phyloP scores from a whole-genome alignment of 1,140 invertebrate genomes.

The Drosophila pseudoobscura region DNA sequence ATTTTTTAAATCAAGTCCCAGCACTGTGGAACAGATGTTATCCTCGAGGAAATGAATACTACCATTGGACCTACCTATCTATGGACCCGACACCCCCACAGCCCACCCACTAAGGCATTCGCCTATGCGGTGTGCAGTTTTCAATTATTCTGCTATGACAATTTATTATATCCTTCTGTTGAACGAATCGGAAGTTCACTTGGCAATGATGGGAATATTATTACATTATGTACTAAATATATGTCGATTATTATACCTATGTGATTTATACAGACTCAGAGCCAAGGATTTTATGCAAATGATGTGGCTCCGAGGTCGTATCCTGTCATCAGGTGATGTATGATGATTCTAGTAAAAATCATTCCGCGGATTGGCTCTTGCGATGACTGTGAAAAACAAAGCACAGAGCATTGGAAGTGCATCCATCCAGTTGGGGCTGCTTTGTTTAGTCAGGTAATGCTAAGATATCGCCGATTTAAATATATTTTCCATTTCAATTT shows the following conservation, averaged over 20 bases:
- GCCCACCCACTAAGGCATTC: not conserved
- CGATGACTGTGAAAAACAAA: too few species aligned
- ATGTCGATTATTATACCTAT: not conserved
- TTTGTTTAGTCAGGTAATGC: too few species aligned
- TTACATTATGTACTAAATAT: not conserved
- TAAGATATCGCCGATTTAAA: too few species aligned
- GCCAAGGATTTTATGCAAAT: not conserved
- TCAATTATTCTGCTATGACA: constrained; percentile 68
- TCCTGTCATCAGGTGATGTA: too few species aligned
- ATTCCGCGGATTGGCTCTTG: too few species aligned
- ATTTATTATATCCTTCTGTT: constrained; percentile 42
- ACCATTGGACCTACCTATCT: constrained; percentile 20
- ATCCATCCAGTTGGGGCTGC: too few species aligned
- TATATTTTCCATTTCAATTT: too few species aligned
- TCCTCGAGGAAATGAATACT: constrained; percentile 67
- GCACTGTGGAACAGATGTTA: constrained; percentile 72
- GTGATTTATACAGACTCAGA: not conserved
- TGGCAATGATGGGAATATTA: constrained; percentile 28
- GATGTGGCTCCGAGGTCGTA: too few species aligned
- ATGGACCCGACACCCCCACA: constrained; percentile 10
- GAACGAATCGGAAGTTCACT: constrained; percentile 54
- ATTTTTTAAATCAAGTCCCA: constrained; percentile 69
- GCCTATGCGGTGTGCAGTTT: constrained; percentile 30
- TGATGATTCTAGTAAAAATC: too few species aligned
- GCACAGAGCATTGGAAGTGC: too few species aligned